Conservation (phyloP, 2,797 vertebrate species). For the Fundulus diaphanus region DNA sequence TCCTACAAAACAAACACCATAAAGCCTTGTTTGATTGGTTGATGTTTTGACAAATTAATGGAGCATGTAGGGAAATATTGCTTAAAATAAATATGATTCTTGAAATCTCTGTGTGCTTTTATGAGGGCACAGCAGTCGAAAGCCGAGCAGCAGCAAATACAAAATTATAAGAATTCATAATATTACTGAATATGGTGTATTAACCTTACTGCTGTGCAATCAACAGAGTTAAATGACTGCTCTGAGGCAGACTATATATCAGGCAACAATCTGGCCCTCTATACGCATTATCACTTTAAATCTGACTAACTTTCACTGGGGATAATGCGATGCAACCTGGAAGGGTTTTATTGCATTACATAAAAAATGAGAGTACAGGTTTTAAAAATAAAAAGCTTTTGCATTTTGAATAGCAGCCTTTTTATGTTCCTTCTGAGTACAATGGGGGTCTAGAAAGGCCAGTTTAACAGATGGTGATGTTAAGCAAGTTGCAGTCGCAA, state of each 20-base stretch:
- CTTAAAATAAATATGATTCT: background rate
- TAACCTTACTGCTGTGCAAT: conserved; percentile 36
- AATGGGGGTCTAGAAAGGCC: conserved; percentile 8
- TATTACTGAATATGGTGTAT: conserved; percentile 34
- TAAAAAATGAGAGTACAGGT: background rate
- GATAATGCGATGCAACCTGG: background rate
- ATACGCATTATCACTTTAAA: conserved; percentile 5
- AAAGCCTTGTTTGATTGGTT: conserved; percentile 42
- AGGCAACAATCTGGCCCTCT: conserved; percentile 43
- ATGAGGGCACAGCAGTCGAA: conserved; percentile 20
- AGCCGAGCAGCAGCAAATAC: conserved; percentile 20
- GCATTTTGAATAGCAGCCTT: conserved; percentile 16
- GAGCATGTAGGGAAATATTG: conserved; percentile 14
- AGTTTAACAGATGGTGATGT: conserved; percentile 20
- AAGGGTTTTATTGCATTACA: background rate
- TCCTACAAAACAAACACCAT: conserved; percentile 27
- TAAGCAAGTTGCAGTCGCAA: conserved; percentile 5
- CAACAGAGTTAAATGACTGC: conserved; percentile 47
- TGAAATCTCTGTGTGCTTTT: conserved; percentile 29
- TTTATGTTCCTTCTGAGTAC: conserved; percentile 6
- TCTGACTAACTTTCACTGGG: conserved; percentile 3
- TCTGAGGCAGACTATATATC: conserved; percentile 51
- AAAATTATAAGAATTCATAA: conserved; percentile 28
- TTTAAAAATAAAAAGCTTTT: conserved; percentile 9
- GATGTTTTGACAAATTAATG: conserved; percentile 25